Percentiles rank a stretch among this genome's conserved stretches.
These are phyloP conservation scores for Ctenicera cuprea DNA, from an alignment of 2,888 invertebrate species.

Conservation along the genomic window DNA sequence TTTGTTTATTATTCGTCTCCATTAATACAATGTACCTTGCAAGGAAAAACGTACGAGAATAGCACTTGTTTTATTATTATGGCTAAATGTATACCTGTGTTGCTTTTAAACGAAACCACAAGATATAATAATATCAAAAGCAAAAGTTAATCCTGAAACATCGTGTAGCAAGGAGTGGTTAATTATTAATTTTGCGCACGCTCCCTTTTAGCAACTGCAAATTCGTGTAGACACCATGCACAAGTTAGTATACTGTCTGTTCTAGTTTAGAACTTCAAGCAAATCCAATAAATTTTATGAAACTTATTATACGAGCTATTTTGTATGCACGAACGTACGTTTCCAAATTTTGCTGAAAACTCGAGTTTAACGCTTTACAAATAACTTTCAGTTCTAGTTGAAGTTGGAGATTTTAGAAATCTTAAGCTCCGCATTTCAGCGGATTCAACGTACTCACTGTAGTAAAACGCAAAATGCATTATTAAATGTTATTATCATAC, in stretches of 20 bases:
- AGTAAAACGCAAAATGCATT: background rate
- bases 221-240: background rate
- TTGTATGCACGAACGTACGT: slow-evolving; percentile 1
- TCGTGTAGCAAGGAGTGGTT: background rate
- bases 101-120: background rate
- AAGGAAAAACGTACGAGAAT: too few species aligned
- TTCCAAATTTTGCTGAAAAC: background rate
- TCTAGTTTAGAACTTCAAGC: slow-evolving; percentile 1
- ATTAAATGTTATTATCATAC: too few species aligned
- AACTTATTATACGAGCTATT: slow-evolving; percentile 3
- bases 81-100: too few species aligned
- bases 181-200: slow-evolving; percentile 13
- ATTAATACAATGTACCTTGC: too few species aligned
- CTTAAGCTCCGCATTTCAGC: too few species aligned
- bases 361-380: background rate
- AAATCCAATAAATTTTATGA: slow-evolving; percentile 5
- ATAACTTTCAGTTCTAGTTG: too few species aligned
- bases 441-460: too few species aligned
- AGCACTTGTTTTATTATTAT: too few species aligned
- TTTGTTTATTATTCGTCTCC: too few species aligned
- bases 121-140: background rate
- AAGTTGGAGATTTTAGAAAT: too few species aligned
- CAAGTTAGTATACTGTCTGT: background rate
- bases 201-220: background rate
- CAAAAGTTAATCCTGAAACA: background rate